Evolutionary conservation across 2,113 vertebrate genomes (phyloP).

Genomic region (Cromileptes altivelis): DNA sequence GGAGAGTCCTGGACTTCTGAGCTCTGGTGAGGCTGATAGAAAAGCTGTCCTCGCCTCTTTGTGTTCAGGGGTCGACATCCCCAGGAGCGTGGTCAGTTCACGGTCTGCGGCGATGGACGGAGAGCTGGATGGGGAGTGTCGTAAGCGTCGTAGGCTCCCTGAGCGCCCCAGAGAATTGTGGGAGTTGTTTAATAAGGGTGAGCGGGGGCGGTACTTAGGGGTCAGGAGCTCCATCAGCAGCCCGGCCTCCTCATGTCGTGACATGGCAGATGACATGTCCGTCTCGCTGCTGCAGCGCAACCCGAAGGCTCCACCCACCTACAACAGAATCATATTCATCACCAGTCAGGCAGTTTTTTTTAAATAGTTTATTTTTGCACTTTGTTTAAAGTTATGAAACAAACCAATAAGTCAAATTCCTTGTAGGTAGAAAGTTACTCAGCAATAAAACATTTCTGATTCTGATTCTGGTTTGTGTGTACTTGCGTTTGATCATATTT

Average conservation of each 20-base stretch:
- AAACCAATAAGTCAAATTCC: too few relatives aligned
- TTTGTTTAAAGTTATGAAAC: too few relatives aligned
- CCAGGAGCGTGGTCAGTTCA: constrained; percentile 87
- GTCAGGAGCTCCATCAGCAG: constrained; percentile 84
- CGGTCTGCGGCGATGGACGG: constrained; percentile 78
- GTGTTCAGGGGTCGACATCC: constrained; percentile 31
- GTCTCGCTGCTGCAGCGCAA: constrained; percentile 90
- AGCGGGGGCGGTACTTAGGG: constrained; percentile 55
- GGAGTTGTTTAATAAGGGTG: constrained; percentile 60
- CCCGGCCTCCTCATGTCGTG: constrained; percentile 70
- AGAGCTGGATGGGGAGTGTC: constrained; percentile 82
- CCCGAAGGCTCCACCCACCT: constrained; percentile 78
- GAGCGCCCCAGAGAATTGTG: constrained; percentile 81
- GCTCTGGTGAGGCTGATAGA: constrained; percentile 5
- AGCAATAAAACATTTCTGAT: too few relatives aligned
- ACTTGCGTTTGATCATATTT: rapidly evolving
- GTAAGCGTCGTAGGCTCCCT: constrained; percentile 85
- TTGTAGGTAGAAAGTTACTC: too few relatives aligned
- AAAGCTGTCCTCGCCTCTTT: constrained; percentile 43
- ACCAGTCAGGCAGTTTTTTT: not conserved
- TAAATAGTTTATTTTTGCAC: too few relatives aligned
- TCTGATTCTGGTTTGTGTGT: too few relatives aligned
- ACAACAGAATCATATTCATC: not conserved
- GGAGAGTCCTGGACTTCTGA: not conserved
- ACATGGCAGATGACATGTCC: constrained; percentile 85